Percentiles rank a stretch among this genome's conserved stretches.
These are phyloP conservation scores for Engraulis encrasicolus DNA, from an alignment of 2,113 vertebrate genomes.

Conservation along the genomic window DNA sequence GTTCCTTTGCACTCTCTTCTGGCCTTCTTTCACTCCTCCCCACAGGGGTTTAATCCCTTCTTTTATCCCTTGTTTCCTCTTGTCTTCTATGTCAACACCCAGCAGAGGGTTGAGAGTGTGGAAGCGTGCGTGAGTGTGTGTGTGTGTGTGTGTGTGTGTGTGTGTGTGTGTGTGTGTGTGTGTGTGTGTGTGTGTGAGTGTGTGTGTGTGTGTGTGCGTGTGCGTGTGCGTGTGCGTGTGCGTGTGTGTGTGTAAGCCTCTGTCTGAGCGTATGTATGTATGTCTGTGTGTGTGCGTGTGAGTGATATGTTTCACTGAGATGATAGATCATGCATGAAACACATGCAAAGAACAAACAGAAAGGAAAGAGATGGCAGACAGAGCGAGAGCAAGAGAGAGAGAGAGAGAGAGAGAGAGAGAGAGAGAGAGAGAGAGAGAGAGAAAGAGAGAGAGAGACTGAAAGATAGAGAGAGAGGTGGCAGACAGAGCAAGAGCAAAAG, in stretches of 20 bases:
- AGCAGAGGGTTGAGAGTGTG: constrained; percentile 2
- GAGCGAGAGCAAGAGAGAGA: not conserved
- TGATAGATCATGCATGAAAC: not conserved
- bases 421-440: not conserved
- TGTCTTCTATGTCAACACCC: not conserved
- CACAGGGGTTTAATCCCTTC: constrained; percentile 5
- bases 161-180: not conserved
- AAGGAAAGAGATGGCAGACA: not conserved
- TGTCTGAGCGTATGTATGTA: too few relatives aligned
- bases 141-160: not conserved
- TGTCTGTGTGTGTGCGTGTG: too few relatives aligned
- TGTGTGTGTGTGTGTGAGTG: constrained; percentile 5
- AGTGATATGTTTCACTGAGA: not conserved
- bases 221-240: too few relatives aligned
- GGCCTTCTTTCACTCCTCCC: not conserved
- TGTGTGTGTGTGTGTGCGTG: too few relatives aligned
- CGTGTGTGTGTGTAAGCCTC: too few relatives aligned
- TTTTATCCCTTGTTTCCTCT: constrained; percentile 11
- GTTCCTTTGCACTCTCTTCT: not conserved
- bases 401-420: not conserved
- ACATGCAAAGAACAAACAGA: not conserved
- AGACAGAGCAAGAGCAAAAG: too few relatives aligned
- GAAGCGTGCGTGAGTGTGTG: not conserved
- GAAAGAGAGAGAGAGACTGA: too few relatives aligned
- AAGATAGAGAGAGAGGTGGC: too few relatives aligned